Conservation (phyloP, 2,797 vertebrate species). For the Streptopelia turtur region DNA sequence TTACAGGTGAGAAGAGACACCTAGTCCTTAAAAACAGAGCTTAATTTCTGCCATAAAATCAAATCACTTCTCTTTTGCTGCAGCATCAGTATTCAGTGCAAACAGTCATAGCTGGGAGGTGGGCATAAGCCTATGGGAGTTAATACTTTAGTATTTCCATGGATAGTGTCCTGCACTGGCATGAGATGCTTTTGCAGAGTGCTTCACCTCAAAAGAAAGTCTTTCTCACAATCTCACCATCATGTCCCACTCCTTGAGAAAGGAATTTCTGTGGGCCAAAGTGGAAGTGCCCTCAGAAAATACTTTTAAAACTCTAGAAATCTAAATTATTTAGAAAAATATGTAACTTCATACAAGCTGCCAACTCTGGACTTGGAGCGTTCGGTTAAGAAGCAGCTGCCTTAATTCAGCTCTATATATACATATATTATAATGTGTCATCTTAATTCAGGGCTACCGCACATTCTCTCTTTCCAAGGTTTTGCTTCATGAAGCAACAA, state of each 20-base stretch:
- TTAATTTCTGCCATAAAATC: background rate
- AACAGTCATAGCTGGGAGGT: background rate
- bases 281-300: background rate
- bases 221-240: background rate
- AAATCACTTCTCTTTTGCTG: background rate
- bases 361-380: background rate
- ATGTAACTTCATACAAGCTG: background rate
- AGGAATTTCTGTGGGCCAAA: background rate
- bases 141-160: background rate
- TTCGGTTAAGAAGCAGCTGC: background rate
- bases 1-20: background rate
- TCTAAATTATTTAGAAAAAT: background rate
- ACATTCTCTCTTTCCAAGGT: background rate
- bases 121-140: background rate
- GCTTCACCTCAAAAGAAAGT: background rate
- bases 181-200: background rate
- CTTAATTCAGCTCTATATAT: background rate
- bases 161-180: background rate
- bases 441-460: background rate
- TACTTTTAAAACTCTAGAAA: background rate
- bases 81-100: background rate
- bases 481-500: background rate
- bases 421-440: background rate
- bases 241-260: background rate
- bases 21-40: background rate